phyloP scores from a whole-genome alignment of 2,797 vertebrate genomes.

The Zenarchopterus dispar region DNA sequence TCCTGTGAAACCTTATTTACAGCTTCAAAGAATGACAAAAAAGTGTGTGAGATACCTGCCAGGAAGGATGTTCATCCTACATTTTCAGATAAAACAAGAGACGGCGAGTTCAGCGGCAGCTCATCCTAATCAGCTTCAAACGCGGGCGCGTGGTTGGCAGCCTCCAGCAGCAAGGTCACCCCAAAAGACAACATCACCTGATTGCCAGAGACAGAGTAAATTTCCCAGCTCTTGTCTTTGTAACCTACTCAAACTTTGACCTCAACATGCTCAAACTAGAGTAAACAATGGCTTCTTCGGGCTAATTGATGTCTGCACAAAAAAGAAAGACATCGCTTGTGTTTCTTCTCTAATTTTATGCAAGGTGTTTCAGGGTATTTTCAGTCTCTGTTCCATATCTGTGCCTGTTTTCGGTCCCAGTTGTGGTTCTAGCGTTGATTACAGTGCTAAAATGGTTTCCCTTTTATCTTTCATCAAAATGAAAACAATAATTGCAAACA shows the following conservation, averaged over 20 bases:
- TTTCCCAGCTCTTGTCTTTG: constrained; percentile 49
- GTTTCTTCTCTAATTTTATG: background rate
- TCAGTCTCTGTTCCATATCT: background rate
- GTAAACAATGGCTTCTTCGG: constrained; percentile 20
- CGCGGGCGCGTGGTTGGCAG: background rate
- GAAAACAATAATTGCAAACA: constrained; percentile 29
- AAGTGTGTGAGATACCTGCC: constrained; percentile 18
- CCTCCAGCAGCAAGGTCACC: constrained; percentile 45
- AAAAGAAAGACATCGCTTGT: background rate
- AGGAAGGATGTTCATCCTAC: background rate
- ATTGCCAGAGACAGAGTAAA: constrained; percentile 57
- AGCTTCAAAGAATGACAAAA: constrained; percentile 19
- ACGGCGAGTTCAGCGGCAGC: constrained; percentile 9
- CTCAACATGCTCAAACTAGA: constrained; percentile 14
- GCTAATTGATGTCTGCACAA: background rate
- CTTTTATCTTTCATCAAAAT: constrained; percentile 18
- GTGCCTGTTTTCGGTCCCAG: background rate
- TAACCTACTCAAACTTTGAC: constrained; percentile 12
- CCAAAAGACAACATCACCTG: constrained; percentile 9
- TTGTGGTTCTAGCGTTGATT: background rate
- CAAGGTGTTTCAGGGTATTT: background rate
- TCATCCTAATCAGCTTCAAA: constrained; percentile 23
- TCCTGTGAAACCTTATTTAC: constrained; percentile 7
- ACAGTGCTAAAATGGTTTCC: background rate
- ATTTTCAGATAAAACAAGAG: constrained; percentile 14